Percentiles rank a stretch among this genome's conserved stretches.
These are phyloP conservation scores for Callipepla californica DNA, from an alignment of 2,113 vertebrate genomes.

Conservation along the genomic window DNA sequence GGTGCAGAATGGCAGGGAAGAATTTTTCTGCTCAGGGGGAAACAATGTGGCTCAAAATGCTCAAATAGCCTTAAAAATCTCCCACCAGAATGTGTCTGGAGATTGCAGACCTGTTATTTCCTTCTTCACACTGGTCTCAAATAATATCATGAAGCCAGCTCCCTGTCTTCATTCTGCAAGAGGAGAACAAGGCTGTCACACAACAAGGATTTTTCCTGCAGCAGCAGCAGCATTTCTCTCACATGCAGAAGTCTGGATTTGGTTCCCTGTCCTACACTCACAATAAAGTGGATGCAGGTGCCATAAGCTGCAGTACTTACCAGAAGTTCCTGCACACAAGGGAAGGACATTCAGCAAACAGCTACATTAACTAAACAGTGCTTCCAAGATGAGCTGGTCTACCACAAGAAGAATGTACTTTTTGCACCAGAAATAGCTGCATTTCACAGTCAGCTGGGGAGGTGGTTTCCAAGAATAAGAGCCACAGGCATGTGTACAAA, in stretches of 20 bases:
- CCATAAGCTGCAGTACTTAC: neutral
- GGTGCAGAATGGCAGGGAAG: slow-evolving; percentile 56
- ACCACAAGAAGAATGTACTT: slow-evolving; percentile 23
- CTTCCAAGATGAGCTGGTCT: slow-evolving; percentile 37
- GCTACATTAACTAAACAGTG: neutral
- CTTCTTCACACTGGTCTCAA: slow-evolving; percentile 20
- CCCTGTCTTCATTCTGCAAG: neutral
- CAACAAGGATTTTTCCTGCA: neutral
- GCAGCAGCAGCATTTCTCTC: neutral
- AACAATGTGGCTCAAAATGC: slow-evolving; percentile 64
- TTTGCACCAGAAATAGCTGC: slow-evolving; percentile 55
- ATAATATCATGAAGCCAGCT: neutral
- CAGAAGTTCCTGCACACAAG: neutral
- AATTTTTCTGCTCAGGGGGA: slow-evolving; percentile 41
- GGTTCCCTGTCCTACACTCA: neutral
- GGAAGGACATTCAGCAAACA: neutral
- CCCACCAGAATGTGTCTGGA: slow-evolving; percentile 9
- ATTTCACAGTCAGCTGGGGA: slow-evolving; percentile 29
- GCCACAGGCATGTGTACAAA: slow-evolving; percentile 60
- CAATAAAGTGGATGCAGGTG: neutral
- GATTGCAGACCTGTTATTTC: slow-evolving; percentile 4
- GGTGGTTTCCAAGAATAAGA: slow-evolving; percentile 52
- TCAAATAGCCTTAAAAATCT: slow-evolving; percentile 64
- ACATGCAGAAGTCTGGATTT: neutral
- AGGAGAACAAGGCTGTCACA: neutral